Evolutionary conservation across 1,140 invertebrate genomes (phyloP).

Genomic region (Scylla paramamosain): DNA sequence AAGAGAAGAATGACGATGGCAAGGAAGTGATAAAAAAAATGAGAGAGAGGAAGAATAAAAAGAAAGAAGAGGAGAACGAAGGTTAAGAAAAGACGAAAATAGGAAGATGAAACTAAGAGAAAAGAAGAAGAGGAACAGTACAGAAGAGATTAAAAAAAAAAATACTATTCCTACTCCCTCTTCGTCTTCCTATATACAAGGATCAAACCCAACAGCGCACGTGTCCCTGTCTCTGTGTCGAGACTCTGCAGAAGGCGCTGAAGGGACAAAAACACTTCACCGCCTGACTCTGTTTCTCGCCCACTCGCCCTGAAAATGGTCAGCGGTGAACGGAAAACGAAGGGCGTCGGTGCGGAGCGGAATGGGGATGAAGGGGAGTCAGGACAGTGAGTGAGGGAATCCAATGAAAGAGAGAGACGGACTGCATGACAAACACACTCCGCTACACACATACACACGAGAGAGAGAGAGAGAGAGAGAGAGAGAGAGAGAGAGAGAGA

Average conservation of each 20-base stretch:
- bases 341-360: neutral
- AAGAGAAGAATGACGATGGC: neutral
- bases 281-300: neutral
- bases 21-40: neutral
- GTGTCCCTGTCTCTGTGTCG: no score
- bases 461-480: no score
- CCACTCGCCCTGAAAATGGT: neutral
- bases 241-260: no score
- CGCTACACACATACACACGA: no score
- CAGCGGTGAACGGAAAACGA: neutral
- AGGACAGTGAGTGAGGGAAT: neutral
- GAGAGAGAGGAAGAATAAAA: neutral
- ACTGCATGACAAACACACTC: no score
- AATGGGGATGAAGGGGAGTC: neutral
- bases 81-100: neutral
- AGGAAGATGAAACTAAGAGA: neutral
- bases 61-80: neutral
- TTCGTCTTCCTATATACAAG: no score
- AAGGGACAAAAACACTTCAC: neutral
- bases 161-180: no score
- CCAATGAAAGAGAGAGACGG: neutral
- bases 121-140: neutral
- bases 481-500: no score
- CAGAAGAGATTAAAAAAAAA: no score
- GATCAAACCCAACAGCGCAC: no score